Conservation (phyloP, 1,140 invertebrate genomes). For the Scaptodrosophila lebanonensis region DNA sequence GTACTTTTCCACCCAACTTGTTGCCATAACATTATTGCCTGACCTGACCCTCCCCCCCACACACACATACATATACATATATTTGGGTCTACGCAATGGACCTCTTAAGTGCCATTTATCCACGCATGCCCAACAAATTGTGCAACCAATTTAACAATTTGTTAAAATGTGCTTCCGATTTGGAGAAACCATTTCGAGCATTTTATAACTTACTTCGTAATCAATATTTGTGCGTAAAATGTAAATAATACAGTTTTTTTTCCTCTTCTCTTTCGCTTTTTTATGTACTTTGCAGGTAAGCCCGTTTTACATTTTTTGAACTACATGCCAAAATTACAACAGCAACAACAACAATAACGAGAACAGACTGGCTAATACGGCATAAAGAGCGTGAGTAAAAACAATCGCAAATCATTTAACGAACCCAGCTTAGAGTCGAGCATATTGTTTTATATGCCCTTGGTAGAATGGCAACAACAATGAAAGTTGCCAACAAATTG, state of each 20-base stretch:
- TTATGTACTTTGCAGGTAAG: conserved; percentile 66
- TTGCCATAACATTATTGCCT: conserved; percentile 58
- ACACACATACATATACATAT: no score
- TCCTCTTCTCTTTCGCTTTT: conserved; percentile 20
- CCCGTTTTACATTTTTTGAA: conserved; percentile 57
- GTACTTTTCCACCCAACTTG: conserved; percentile 53
- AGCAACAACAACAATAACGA: conserved; percentile 15
- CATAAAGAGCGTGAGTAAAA: conserved; percentile 47
- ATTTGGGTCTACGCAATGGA: no score
- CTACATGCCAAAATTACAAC: conserved; percentile 28
- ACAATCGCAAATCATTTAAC: conserved; percentile 73
- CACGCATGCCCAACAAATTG: conserved; percentile 10
- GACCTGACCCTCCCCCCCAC: no score
- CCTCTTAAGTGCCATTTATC: not conserved
- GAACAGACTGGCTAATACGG: conserved; percentile 47
- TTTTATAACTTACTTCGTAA: conserved; percentile 70
- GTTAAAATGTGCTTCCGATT: conserved; percentile 39
- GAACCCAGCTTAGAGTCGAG: conserved; percentile 60
- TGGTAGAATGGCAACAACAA: conserved; percentile 16
- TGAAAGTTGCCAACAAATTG: conserved; percentile 72
- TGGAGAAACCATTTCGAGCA: conserved; percentile 26
- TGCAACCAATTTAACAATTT: conserved; percentile 47
- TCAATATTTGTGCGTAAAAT: conserved; percentile 67
- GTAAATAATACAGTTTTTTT: conserved; percentile 38
- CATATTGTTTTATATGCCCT: conserved; percentile 70